Evolutionary conservation across 2,888 invertebrate species (phyloP).

Genomic region (Dolomedes plantarius): DNA sequence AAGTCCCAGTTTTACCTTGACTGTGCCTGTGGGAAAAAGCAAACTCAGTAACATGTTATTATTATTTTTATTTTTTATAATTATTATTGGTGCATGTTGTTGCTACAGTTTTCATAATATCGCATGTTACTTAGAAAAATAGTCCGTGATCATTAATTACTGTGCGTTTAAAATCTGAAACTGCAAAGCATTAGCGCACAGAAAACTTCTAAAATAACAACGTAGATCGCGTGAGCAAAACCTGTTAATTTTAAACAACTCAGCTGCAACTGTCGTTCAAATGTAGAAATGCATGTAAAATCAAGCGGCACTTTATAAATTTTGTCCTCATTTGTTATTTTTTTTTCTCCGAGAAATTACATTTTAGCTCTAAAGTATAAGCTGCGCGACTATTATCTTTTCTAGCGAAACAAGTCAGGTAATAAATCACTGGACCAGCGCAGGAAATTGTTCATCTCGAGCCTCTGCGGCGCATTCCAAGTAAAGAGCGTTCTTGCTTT

Average conservation of each 20-base stretch:
- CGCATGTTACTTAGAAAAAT: no score
- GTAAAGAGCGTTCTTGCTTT: slow-evolving; percentile 27
- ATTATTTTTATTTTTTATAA: no score
- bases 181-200: no score
- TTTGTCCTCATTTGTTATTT: background rate
- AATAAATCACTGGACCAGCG: slow-evolving; percentile 1
- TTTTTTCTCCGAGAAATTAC: background rate
- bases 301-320: background rate
- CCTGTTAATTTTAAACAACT: background rate
- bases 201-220: no score
- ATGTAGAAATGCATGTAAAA: background rate
- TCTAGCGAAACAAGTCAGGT: background rate
- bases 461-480: background rate
- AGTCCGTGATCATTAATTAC: no score
- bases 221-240: background rate
- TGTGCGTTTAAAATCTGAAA: no score
- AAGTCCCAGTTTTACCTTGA: no score
- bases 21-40: no score
- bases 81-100: no score
- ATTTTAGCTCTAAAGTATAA: background rate
- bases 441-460: background rate
- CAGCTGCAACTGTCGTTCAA: background rate
- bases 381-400: background rate
- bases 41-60: no score
- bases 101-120: no score